phyloP scores from a whole-genome alignment of 2,888 invertebrate genomes.

The Chalcis sispes region DNA sequence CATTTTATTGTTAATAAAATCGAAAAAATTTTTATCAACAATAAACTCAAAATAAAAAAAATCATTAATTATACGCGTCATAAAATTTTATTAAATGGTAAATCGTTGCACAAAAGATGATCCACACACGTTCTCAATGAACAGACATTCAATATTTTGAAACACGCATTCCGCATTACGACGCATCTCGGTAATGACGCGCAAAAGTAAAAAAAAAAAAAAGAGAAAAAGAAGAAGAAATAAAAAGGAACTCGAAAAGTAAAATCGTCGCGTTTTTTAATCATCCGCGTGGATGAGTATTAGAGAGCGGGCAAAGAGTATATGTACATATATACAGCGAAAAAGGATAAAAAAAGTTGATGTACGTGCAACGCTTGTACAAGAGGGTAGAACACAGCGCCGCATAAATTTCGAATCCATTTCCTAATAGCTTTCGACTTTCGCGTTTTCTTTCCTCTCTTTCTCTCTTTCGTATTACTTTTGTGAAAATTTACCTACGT shows the following conservation, averaged over 20 bases:
- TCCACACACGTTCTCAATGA: neutral
- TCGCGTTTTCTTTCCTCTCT: neutral
- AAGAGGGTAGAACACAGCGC: neutral
- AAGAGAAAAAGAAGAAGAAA: no score
- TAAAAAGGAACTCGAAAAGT: no score
- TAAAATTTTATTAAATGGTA: neutral
- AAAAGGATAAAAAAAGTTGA: no score
- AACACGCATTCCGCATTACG: neutral
- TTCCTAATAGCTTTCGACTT: constrained; percentile 34
- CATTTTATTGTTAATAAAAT: no score
- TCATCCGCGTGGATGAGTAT: no score
- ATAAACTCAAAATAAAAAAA: no score
- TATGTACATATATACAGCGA: no score
- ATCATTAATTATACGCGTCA: neutral
- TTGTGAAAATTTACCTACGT: no score
- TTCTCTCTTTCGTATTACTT: no score
- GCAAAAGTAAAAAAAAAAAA: neutral
- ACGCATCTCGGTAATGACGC: neutral
- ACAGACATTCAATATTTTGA: neutral
- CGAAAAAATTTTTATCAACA: no score
- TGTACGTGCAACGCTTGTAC: neutral
- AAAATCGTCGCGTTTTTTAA: no score
- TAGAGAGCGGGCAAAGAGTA: neutral
- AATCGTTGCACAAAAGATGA: neutral
- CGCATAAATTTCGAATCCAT: constrained; percentile 35